Evolutionary conservation across 2,797 vertebrate species (phyloP).

Genomic region (Poeciliopsis turneri): DNA sequence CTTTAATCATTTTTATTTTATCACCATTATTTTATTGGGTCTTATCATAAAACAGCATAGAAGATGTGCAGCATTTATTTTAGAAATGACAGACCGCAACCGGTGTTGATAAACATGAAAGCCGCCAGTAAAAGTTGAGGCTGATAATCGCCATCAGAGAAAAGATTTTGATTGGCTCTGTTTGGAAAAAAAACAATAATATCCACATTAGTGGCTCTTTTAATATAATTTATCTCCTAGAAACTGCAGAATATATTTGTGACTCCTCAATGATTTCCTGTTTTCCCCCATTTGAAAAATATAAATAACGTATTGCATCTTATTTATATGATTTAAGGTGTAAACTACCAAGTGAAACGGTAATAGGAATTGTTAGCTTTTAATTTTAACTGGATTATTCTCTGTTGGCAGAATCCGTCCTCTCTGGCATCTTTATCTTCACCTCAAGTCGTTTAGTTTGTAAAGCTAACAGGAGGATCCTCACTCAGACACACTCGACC

Average conservation of each 20-base stretch:
- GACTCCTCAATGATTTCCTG: background rate
- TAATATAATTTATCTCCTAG: background rate
- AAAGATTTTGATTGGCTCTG: slow-evolving; percentile 6
- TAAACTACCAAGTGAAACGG: background rate
- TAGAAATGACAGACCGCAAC: slow-evolving; percentile 43
- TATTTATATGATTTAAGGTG: background rate
- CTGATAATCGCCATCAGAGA: slow-evolving; percentile 39
- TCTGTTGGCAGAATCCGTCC: background rate
- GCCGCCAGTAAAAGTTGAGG: slow-evolving; percentile 29
- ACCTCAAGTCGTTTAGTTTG: slow-evolving; percentile 7
- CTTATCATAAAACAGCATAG: slow-evolving; percentile 60
- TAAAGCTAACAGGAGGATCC: slow-evolving; percentile 15
- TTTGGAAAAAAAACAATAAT: background rate
- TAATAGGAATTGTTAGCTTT: background rate
- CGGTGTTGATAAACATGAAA: slow-evolving; percentile 57
- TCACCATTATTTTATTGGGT: slow-evolving; percentile 60
- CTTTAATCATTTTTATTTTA: slow-evolving; percentile 70
- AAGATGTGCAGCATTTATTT: slow-evolving; percentile 52
- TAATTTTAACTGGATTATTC: background rate
- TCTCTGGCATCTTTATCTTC: slow-evolving; percentile 13
- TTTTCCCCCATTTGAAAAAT: background rate
- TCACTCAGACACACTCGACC: slow-evolving; percentile 25
- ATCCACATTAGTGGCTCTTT: background rate
- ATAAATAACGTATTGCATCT: background rate
- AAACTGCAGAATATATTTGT: background rate